Evolutionary conservation across 1,140 invertebrate genomes (phyloP), one percentile per base, ranked within the genome.

Genomic region (Drosophila jambulina): DNA sequence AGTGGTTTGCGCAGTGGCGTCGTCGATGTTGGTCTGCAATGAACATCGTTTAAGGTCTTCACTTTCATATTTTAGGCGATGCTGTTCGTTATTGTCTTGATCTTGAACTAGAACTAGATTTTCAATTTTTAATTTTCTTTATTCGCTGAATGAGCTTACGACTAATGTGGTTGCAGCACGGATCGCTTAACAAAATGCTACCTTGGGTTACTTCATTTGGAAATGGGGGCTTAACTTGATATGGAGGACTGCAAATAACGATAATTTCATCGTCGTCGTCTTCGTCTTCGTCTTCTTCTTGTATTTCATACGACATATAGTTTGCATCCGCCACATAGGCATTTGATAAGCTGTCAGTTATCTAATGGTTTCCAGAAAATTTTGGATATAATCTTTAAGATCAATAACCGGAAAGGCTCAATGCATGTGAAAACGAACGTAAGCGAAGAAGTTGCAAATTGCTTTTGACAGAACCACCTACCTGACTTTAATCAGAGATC

Each of bases 401-500:
- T 61, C 21, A 34, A 23, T 10, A 13, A 42, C 40, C 15, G 15
- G 34, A 40, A 48, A 3, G n/a, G 19, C 17, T 79, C 17, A 27
- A 49, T 34, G 65, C 69, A 46, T 34, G 62, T 45, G 17, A 38
- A 10, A 43, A 43, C 48, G 13, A 45, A 48, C 54, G 40, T 25
- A 49, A 40, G 58, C 53, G 21, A 49, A 27, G 56, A 21, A 42
- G 42, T 38, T 70, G 43, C 48, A 23, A 49, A 51, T 78, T 81
- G 15, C 43, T 69, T 65, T 63, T 62, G 43, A 59, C 23, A 40
- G 51, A 51, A 60, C 36, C 65, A 86, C 90, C 75, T 86, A 91
- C 90, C 91, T 91, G 85, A 71, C 86, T 92, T 92, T 80, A 85
- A 81, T 92, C 80, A 92, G 84, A 81, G 81, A 92, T 92, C 91